Evolutionary conservation across 2,797 vertebrate genomes (phyloP).

Genomic region (Lepilemur ruficaudatus): DNA sequence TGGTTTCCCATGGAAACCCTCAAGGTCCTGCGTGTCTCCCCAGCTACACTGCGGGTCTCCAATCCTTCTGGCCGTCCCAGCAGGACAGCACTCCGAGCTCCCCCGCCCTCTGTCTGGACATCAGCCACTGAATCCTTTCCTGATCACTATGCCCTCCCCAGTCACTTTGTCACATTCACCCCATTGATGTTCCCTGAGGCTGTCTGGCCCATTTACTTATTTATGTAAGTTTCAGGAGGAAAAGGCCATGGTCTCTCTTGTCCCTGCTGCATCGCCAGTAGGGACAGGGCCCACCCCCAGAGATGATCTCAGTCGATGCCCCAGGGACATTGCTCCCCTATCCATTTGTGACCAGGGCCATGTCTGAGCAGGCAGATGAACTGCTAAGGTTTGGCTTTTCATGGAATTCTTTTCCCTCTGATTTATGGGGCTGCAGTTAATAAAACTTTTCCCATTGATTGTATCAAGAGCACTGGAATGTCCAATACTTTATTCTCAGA

Average conservation of each 20-base stretch:
- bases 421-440: background rate
- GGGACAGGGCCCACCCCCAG: background rate
- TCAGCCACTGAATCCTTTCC: background rate
- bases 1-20: background rate
- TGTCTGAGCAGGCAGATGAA: background rate
- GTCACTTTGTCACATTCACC: background rate
- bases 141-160: background rate
- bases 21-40: background rate
- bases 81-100: too few relatives aligned
- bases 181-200: background rate
- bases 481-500: background rate
- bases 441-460: background rate
- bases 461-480: background rate
- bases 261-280: background rate
- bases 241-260: accelerated
- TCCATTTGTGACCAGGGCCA: background rate
- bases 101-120: background rate
- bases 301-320: too few relatives aligned
- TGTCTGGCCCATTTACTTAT: background rate
- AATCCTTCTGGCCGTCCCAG: background rate
- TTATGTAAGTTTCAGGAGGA: background rate
- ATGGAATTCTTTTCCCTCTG: too few relatives aligned
- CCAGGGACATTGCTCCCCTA: background rate
- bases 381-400: background rate
- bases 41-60: background rate